Evolutionary conservation across 2,888 invertebrate genomes (phyloP), one percentile per base, ranked within the genome.

Genomic region (Volucella zonaria): DNA sequence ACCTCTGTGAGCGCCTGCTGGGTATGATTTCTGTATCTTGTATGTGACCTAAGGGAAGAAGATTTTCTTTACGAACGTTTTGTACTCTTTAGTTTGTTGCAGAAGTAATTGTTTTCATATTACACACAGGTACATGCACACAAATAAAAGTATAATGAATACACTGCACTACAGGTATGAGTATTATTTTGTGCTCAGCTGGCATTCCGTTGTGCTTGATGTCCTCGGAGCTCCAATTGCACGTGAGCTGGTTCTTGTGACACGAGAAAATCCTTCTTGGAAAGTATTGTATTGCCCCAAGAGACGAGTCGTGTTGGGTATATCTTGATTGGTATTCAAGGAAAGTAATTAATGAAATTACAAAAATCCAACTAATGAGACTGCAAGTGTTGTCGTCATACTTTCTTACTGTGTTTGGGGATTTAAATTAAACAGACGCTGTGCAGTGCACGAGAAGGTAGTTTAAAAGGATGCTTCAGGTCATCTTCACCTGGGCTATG

Each of bases 41-140:
- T 68, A 49, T 74, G 56, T 74, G 52, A 64, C 38, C 38, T 18
- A 66, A 70, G 74, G n/a, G n/a, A 56, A 14, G 40, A 51, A 52
- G 58, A 74, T 64, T 78, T 82, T 64, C 78, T 73, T 78, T 68
- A 40, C 62, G 40, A 78, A 56, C 40, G 68, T 68, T 73, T 70
- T 82, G 68, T 58, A 78, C 74, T 74, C 82, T 31, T 31, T 51
- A 74, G 73, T 64, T 70, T 45, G 59, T 64, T 77, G 58, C 71
- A 64, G 40, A 74, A 82, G 78, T 78, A 78, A 82, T 82, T 82
- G 82, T 82, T 82, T 82, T 74, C 62, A 42, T 74, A 82, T 82
- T 59, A 81, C 68, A 62, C 47, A 61, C 15, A 51, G 42, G 12
- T 12, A 49, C 38, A 14, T 18, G n/a, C 49, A 58, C 51, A 49